A percentile compares a stretch with the other conserved stretches of the same genome.
These are phyloP conservation scores for Larimichthys crocea DNA, from an alignment of 2,113 vertebrate species.

Conservation along the genomic window DNA sequence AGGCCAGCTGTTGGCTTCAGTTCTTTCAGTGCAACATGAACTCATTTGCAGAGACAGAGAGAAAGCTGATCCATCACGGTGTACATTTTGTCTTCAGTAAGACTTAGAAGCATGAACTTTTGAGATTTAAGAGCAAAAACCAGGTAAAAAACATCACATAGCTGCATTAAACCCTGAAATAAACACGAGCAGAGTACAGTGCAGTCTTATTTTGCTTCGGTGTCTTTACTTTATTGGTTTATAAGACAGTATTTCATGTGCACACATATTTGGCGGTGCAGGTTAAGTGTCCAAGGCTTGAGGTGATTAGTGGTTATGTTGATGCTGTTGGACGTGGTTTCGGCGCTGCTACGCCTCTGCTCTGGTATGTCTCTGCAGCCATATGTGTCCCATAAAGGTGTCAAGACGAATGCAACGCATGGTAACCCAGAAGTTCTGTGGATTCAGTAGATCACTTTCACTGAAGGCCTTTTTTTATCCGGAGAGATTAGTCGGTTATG, in stretches of 20 bases:
- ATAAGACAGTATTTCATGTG: not conserved
- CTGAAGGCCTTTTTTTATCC: constrained; percentile 37
- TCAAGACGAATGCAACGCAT: constrained; percentile 62
- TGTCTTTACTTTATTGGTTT: not conserved
- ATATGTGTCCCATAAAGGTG: constrained; percentile 76
- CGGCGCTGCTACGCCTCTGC: constrained; percentile 21
- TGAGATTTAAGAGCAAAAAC: not conserved
- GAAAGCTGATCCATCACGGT: constrained; percentile 25
- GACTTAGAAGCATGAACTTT: not conserved
- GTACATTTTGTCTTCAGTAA: not conserved
- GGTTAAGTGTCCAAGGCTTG: constrained; percentile 46
- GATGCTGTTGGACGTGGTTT: constrained; percentile 58
- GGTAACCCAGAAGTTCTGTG: constrained; percentile 41
- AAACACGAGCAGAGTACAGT: not conserved
- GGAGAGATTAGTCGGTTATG: not conserved
- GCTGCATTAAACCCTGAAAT: not conserved
- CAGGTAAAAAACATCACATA: not conserved
- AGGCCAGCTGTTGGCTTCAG: not conserved
- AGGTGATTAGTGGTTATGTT: constrained; percentile 57
- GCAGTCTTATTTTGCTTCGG: not conserved
- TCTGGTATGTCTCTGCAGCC: constrained; percentile 52
- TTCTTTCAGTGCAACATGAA: not conserved
- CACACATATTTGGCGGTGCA: constrained; percentile 7
- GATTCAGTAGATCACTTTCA: constrained; percentile 33
- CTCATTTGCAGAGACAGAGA: not conserved